Conservation (phyloP, 2,113 vertebrate genomes). For the Chamaetylas fuelleborni region DNA sequence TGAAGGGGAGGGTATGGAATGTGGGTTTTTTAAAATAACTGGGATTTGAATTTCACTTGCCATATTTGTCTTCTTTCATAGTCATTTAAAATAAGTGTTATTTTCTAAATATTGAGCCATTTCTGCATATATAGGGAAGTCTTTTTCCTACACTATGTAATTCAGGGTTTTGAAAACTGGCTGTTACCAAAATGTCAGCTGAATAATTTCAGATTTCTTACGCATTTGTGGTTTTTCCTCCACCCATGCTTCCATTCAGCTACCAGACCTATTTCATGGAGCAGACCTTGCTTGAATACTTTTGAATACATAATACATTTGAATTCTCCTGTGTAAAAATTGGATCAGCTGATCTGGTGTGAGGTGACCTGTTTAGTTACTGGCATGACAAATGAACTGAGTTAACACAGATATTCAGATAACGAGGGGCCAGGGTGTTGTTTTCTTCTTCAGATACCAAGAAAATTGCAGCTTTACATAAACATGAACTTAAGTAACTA, state of each 20-base stretch:
- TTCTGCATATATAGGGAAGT: neutral
- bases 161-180: neutral
- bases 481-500: neutral
- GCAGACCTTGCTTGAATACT: neutral
- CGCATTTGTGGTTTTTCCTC: neutral
- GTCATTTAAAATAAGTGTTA: neutral
- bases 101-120: neutral
- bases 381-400: neutral
- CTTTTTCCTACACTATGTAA: neutral
- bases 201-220: neutral
- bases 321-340: neutral
- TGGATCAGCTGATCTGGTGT: neutral
- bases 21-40: neutral
- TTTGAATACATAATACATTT: neutral
- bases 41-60: neutral
- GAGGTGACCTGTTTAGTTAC: neutral
- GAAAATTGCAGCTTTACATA: neutral
- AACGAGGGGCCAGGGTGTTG: neutral
- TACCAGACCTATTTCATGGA: neutral
- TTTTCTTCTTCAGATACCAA: neutral
- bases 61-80: neutral
- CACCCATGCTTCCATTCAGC: neutral
- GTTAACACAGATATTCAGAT: neutral
- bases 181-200: neutral
- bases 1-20: rapidly evolving